phyloP scores from a whole-genome alignment of 2,797 vertebrate species.

The Channa striata region DNA sequence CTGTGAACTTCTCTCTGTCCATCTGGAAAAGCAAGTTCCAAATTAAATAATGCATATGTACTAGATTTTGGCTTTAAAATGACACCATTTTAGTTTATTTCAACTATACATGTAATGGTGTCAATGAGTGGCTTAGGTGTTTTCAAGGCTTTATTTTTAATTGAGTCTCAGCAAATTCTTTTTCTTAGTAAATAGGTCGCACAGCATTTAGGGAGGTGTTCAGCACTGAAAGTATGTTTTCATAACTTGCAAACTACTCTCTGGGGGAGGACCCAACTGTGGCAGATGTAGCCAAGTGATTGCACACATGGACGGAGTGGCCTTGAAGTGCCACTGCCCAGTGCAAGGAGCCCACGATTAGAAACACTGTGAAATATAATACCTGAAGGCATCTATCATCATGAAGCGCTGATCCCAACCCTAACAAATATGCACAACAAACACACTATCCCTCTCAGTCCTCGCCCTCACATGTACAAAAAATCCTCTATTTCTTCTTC shows the following conservation, averaged over 20 bases:
- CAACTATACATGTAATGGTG: neutral
- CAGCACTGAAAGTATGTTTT: conserved; percentile 30
- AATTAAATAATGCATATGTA: conserved; percentile 20
- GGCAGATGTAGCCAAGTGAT: conserved; percentile 47
- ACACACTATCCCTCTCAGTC: conserved; percentile 59
- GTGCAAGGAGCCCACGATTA: conserved; percentile 10
- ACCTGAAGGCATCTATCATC: conserved; percentile 63
- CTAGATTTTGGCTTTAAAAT: conserved; percentile 4
- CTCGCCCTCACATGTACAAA: conserved; percentile 66
- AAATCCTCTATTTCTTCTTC: conserved; percentile 32
- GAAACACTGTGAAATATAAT: conserved; percentile 52
- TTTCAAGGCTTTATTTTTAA: no score
- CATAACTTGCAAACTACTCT: conserved; percentile 59
- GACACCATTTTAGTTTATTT: conserved; percentile 1
- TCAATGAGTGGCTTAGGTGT: neutral
- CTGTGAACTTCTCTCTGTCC: conserved; percentile 22
- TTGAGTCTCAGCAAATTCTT: no score
- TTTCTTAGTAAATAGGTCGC: neutral
- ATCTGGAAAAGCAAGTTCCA: conserved; percentile 31
- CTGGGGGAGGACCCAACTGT: conserved; percentile 31
- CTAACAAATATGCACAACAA: conserved; percentile 58
- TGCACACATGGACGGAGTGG: conserved; percentile 33
- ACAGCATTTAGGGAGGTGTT: conserved; percentile 28
- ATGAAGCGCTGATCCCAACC: conserved; percentile 54
- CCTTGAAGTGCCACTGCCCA: conserved; percentile 46